These are phyloP conservation scores for Zaprionus inermis DNA, from an alignment of 1,140 invertebrate species.

Conservation along the genomic window DNA sequence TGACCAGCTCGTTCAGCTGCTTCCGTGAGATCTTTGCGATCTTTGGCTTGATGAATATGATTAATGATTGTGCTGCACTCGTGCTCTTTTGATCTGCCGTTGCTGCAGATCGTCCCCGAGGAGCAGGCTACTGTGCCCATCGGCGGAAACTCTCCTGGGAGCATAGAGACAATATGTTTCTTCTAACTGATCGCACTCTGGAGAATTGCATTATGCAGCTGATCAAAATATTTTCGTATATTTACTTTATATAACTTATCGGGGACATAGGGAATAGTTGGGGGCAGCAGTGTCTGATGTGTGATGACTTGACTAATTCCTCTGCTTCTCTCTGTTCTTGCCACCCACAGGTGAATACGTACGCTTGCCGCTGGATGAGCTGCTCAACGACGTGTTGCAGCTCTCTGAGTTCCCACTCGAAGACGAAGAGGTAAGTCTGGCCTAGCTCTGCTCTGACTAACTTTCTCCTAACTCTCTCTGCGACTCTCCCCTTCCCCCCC, in stretches of 20 bases:
- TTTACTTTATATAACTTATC: constrained; percentile 24
- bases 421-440: constrained; percentile 68
- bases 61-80: constrained; percentile 60
- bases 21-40: constrained; percentile 63
- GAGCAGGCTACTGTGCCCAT: constrained; percentile 68
- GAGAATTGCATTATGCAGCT: constrained; percentile 35
- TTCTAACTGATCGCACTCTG: constrained; percentile 57
- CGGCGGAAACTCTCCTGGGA: constrained; percentile 27
- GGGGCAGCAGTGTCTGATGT: no score
- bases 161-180: no score
- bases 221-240: constrained; percentile 71
- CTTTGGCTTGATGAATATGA: constrained; percentile 62
- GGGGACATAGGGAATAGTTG: not conserved
- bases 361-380: constrained; percentile 79
- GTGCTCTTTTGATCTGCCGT: constrained; percentile 31
- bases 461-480: constrained; percentile 11
- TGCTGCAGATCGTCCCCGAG: constrained; percentile 32
- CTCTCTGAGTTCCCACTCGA: constrained; percentile 71
- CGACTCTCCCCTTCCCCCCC: not conserved
- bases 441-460: not conserved
- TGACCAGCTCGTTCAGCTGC: constrained; percentile 53
- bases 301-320: constrained; percentile 41
- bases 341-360: constrained; percentile 80
- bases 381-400: constrained; percentile 82
- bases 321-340: constrained; percentile 8